A percentile compares a stretch with the other conserved stretches of the same genome.
These are phyloP conservation scores for Campoletis raptor DNA, from an alignment of 2,888 invertebrate genomes.

Conservation along the genomic window DNA sequence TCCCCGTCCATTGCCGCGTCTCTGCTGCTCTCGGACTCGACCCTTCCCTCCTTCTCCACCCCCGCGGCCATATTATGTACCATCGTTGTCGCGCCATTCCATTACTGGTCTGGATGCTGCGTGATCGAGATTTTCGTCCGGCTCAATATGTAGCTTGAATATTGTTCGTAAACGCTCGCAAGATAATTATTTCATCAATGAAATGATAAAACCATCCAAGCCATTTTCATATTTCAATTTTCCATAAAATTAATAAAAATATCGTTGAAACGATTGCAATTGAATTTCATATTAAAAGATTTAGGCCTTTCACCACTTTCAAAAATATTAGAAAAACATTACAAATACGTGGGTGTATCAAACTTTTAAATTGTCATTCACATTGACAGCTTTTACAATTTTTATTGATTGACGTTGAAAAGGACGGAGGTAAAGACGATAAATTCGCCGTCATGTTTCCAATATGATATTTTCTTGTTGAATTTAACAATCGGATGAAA, in stretches of 20 bases:
- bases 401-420: neutral
- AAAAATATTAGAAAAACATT: neutral
- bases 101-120: constrained; percentile 67
- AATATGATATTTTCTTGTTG: neutral
- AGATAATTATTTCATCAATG: neutral
- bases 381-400: neutral
- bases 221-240: neutral
- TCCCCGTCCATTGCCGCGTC: constrained; percentile 79
- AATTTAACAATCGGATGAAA: neutral
- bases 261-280: neutral
- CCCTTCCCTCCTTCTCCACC: constrained; percentile 52
- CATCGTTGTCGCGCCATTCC: constrained; percentile 76
- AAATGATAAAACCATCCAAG: neutral
- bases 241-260: neutral
- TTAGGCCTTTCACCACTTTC: neutral
- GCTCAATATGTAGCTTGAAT: constrained; percentile 12
- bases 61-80: constrained; percentile 22
- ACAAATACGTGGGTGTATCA: neutral
- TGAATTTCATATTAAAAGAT: neutral
- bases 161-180: neutral
- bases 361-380: neutral
- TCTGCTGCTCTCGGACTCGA: constrained; percentile 65
- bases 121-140: constrained; percentile 50
- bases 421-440: neutral
- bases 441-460: neutral